Evolutionary conservation across 2,113 vertebrate species (phyloP).

Genomic region (Otus sunia): DNA sequence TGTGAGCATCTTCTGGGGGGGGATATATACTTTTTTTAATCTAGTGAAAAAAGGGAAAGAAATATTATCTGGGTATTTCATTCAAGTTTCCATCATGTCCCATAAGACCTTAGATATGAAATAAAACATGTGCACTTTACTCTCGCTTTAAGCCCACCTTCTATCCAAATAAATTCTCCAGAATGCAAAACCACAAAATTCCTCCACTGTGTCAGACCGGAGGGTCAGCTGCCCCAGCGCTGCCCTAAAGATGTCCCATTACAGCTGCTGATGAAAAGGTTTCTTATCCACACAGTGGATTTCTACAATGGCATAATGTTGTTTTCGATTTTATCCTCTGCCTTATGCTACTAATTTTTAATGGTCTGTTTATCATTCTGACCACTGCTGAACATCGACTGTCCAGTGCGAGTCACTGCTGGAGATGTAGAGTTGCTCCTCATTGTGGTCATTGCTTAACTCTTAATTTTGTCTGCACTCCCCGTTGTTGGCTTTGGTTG

Average conservation of each 20-base stretch:
- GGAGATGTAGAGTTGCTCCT: background rate
- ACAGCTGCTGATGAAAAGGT: background rate
- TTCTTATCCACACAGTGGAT: background rate
- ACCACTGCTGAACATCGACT: background rate
- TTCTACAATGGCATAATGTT: background rate
- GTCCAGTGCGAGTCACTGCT: background rate
- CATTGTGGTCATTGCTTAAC: background rate
- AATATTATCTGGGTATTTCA: background rate
- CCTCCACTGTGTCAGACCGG: background rate
- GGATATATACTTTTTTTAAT: background rate
- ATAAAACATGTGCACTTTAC: background rate
- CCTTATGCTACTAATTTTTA: background rate
- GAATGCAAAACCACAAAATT: background rate
- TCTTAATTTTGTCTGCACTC: background rate
- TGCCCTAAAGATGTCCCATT: background rate
- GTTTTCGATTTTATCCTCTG: background rate
- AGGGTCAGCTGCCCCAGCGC: background rate
- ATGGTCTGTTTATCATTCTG: slow-evolving; percentile 18
- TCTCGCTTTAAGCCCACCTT: background rate
- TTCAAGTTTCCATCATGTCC: background rate
- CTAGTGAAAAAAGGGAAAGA: background rate
- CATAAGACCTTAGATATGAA: background rate
- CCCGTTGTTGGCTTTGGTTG: background rate
- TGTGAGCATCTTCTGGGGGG: background rate
- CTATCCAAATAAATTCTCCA: background rate